A percentile compares a stretch with the other conserved stretches of the same genome.
Evolutionary conservation across 2,888 invertebrate species (phyloP).

Genomic region (Heliconius erato): DNA sequence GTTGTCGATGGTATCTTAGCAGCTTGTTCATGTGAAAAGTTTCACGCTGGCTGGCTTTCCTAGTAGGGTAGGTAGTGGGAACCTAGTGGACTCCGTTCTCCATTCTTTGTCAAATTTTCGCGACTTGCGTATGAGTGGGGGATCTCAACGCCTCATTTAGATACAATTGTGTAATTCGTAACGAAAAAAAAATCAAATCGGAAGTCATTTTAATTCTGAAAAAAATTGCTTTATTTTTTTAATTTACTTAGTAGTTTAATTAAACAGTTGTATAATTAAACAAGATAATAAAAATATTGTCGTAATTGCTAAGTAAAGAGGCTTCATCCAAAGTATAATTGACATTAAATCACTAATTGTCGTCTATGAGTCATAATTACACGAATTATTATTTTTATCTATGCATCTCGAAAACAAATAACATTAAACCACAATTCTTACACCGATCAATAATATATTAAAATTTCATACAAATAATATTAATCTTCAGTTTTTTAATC

Average conservation of each 20-base stretch:
- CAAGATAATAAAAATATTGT: no score
- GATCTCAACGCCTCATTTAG: background rate
- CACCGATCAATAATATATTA: conserved; percentile 20
- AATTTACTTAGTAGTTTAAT: no score
- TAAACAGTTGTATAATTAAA: no score
- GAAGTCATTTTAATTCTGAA: no score
- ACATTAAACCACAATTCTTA: background rate
- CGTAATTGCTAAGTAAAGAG: no score
- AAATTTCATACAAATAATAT: conserved; percentile 12
- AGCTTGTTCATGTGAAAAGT: background rate
- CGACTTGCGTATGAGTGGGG: background rate
- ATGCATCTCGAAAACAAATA: background rate
- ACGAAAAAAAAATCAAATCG: no score
- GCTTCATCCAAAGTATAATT: no score
- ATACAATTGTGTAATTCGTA: no score
- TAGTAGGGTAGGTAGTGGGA: background rate
- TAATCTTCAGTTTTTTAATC: conserved; percentile 30
- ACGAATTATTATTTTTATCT: background rate
- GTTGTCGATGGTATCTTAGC: no score
- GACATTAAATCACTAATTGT: no score
- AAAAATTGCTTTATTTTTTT: no score
- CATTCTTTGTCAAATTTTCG: background rate
- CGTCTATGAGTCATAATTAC: no score
- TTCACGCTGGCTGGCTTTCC: background rate
- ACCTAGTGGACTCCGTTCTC: background rate